Conservation (phyloP, 2,113 vertebrate genomes). For the Oncorhynchus mykiss region DNA sequence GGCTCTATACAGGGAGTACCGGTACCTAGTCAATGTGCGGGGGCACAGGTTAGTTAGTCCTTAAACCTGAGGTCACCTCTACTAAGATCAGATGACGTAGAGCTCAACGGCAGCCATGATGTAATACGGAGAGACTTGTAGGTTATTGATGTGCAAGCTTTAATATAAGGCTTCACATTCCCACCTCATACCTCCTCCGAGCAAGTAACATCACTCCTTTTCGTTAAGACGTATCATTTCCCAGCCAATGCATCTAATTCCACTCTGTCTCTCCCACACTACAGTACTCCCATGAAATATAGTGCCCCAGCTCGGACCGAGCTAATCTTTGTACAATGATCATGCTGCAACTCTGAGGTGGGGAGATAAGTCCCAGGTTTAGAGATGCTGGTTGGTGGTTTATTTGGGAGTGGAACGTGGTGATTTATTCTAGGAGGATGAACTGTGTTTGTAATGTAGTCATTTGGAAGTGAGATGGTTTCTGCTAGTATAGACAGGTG, state of each 20-base stretch:
- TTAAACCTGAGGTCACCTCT: too few relatives aligned
- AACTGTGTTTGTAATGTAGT: slow-evolving; percentile 19
- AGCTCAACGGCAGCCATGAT: too few relatives aligned
- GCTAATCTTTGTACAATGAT: slow-evolving; percentile 33
- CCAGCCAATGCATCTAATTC: slow-evolving; percentile 59
- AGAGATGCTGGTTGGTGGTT: not conserved
- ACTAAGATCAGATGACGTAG: too few relatives aligned
- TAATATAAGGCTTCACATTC: slow-evolving; percentile 31
- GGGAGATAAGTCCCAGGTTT: not conserved
- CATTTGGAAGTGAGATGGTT: slow-evolving; percentile 4
- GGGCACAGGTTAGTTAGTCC: too few relatives aligned
- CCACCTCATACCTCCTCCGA: slow-evolving; percentile 24
- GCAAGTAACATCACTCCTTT: slow-evolving; percentile 37
- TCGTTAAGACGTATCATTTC: slow-evolving; percentile 54
- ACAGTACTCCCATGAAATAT: slow-evolving; percentile 42
- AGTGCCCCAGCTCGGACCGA: slow-evolving; percentile 14
- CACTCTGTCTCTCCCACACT: slow-evolving; percentile 27
- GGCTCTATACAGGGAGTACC: too few relatives aligned
- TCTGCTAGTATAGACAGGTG: not conserved
- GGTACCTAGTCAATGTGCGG: too few relatives aligned
- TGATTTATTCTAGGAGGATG: slow-evolving; percentile 28
- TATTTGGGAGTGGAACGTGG: not conserved
- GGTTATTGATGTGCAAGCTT: slow-evolving; percentile 40
- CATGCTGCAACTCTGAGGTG: slow-evolving; percentile 16
- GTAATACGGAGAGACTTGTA: too few relatives aligned